Evolutionary conservation across 2,113 vertebrate genomes (phyloP), one percentile per base, ranked within the genome.

Genomic region (Dipodomys merriami): DNA sequence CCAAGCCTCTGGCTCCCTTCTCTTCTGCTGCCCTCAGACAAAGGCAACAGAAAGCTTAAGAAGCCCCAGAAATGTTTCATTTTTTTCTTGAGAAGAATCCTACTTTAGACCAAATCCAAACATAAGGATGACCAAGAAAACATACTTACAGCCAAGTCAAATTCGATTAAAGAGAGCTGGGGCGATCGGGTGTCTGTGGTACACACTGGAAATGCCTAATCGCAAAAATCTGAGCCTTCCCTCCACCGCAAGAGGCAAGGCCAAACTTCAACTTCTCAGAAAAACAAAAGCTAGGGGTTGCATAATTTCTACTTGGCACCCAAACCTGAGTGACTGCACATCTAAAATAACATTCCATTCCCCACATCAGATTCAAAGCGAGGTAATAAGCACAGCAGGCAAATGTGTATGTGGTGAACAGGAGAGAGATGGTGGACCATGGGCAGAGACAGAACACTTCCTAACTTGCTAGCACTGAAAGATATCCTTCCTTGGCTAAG

Each of bases 291-390:
- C 91, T 33, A 57, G n/a, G 25, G 53, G 25, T 91, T 92, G 83
- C 78, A 85, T 96, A 94, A 92, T 88, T 94, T 95, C 91, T 83
- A 57, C 83, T 89, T 85, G 95, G 97, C 94, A 92, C 84, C 53
- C 73, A 96, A 86, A 91, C 86, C 69, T 7, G 65, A 93, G 65
- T 7, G 83, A 80, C 86, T 74, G 73, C 92, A 86, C 89, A 72
- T 73, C 80, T 86, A 76, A 94, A 94, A 96, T 53, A 88, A 86
- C 91, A 94, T 95, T 94, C 86, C 89, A 92, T 84, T 94, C 89
- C 84, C 65, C 68, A 57, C 83, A 83, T 74, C 88, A 71, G 92
- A 91, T 33, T 57, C 16, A 22, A 92, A 92, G 86, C 79, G 29
- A 80, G 85, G 85, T 78, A 76, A 94, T 11, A 23, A 76, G 71